A percentile compares a stretch with the other conserved stretches of the same genome.
Evolutionary conservation across 23 tunicate species (phyloP).

Genomic region (Pegea sp.): DNA sequence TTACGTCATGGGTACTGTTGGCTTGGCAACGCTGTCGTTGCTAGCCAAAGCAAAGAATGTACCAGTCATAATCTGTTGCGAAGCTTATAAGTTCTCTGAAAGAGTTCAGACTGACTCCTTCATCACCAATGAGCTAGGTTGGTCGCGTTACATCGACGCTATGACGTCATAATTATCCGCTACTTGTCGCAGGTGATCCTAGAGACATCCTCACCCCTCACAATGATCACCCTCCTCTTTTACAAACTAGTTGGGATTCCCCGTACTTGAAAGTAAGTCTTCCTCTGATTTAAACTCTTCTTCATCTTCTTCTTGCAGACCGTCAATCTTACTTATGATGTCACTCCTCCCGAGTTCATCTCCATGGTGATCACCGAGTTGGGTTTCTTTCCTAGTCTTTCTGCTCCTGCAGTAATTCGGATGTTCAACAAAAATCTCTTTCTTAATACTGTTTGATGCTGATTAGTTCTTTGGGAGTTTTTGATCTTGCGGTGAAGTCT

Average conservation of each 20-base stretch:
- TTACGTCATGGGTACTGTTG: conserved; percentile 84
- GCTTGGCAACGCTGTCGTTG: conserved; percentile 61
- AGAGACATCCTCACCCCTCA: conserved; percentile 24
- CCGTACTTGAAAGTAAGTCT: too few species aligned
- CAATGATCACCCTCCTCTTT: too few species aligned
- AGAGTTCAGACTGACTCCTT: conserved; percentile 78
- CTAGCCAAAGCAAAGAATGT: conserved; percentile 67
- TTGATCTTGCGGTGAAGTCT: too few species aligned
- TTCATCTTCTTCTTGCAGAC: too few species aligned
- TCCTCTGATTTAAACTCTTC: too few species aligned
- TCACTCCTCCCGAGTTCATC: conserved; percentile 88
- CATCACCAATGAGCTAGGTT: conserved; percentile 76
- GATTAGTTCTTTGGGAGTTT: too few species aligned
- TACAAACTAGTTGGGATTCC: too few species aligned
- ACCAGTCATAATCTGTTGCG: conserved; percentile 80
- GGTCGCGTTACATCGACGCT: background rate
- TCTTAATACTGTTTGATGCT: too few species aligned
- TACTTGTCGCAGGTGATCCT: conserved; percentile 43
- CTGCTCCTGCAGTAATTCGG: conserved; percentile 72
- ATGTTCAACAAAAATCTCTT: too few species aligned
- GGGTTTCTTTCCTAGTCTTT: conserved; percentile 65
- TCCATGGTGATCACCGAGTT: conserved; percentile 79
- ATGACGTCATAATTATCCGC: background rate
- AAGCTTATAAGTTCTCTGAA: conserved; percentile 83
- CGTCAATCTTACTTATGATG: conserved; percentile 73